Percentiles rank a stretch among this genome's conserved stretches.
phyloP scores from a whole-genome alignment of 2,797 vertebrate genomes.

The Perodicticus potto region DNA sequence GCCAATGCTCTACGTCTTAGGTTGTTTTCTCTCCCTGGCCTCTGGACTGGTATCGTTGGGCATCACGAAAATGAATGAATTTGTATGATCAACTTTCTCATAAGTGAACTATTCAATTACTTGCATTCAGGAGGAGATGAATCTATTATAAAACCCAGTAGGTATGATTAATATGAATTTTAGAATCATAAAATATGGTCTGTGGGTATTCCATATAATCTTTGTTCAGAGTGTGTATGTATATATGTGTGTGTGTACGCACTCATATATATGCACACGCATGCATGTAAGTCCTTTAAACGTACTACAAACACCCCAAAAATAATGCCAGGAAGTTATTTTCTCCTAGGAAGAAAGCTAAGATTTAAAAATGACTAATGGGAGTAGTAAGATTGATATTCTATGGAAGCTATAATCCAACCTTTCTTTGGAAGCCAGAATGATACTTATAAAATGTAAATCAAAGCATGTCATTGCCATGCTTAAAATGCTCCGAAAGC shows the following conservation, averaged over 20 bases:
- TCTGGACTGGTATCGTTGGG: background rate
- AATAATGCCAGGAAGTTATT: background rate
- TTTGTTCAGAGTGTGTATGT: background rate
- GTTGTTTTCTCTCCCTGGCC: background rate
- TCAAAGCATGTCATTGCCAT: background rate
- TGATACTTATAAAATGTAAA: constrained; percentile 22
- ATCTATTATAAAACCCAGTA: constrained; percentile 11
- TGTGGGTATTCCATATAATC: background rate
- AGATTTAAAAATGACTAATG: background rate
- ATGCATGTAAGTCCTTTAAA: background rate
- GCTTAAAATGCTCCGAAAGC: background rate
- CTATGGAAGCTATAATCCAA: background rate
- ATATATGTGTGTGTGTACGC: background rate
- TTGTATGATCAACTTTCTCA: background rate
- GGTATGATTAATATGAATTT: constrained; percentile 6
- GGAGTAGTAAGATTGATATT: background rate
- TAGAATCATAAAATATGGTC: constrained; percentile 7
- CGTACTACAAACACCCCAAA: constrained; percentile 22
- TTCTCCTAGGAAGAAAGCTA: background rate
- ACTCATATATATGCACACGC: too few relatives aligned
- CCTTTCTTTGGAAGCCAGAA: constrained; percentile 1
- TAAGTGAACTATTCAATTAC: background rate
- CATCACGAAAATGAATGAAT: background rate
- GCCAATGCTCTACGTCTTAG: background rate
- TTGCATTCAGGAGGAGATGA: background rate